These are phyloP conservation scores for Triplophysa dalaica DNA, from an alignment of 2,113 vertebrate genomes.

Conservation along the genomic window DNA sequence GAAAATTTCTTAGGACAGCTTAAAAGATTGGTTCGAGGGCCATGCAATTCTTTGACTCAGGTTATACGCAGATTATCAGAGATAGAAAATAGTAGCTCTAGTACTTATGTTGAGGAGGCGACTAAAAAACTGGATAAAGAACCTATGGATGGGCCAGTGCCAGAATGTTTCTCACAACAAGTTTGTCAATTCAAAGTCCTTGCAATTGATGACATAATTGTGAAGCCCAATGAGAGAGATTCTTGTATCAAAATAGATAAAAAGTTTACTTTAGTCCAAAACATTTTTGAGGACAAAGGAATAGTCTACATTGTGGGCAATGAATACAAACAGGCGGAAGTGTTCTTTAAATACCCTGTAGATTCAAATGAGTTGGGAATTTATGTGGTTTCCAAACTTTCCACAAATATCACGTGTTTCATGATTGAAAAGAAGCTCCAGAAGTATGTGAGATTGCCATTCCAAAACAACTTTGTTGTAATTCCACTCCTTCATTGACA, in stretches of 20 bases:
- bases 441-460: conserved; percentile 3
- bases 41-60: conserved; percentile 19
- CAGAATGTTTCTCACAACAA: neutral
- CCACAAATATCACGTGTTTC: neutral
- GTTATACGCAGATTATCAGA: conserved; percentile 3
- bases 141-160: neutral
- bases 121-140: conserved; percentile 19
- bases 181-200: conserved; percentile 9
- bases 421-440: neutral
- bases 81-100: conserved; percentile 4
- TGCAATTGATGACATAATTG: neutral
- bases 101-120: neutral
- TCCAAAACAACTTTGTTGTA: conserved; percentile 16
- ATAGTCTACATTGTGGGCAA: conserved; percentile 16
- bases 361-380: conserved; percentile 22
- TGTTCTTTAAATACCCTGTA: conserved; percentile 20
- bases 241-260: conserved; percentile 7
- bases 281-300: conserved; percentile 15
- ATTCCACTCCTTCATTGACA: conserved; percentile 1
- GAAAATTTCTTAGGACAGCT: conserved; percentile 24
- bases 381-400: conserved; percentile 22
- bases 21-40: conserved; percentile 21
- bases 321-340: conserved; percentile 12
- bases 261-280: conserved; percentile 11
- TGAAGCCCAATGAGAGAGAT: conserved; percentile 18